Percentiles rank a stretch among this genome's conserved stretches.
Conservation (phyloP, 2,797 vertebrate species). For the Phataginus tricuspis region DNA sequence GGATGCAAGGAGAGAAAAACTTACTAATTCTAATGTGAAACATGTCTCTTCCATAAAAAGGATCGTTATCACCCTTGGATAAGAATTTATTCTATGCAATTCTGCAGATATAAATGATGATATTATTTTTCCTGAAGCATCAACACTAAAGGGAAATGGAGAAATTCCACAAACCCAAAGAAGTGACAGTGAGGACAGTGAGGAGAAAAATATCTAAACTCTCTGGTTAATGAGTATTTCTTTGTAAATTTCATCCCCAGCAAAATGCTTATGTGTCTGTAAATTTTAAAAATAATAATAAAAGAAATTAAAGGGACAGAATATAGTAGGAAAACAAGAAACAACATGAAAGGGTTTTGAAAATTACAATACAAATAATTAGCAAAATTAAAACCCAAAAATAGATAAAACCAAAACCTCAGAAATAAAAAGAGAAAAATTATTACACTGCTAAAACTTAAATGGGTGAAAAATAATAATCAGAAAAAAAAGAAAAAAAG, state of each 20-base stretch:
- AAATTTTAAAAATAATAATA: background rate
- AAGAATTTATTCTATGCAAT: background rate
- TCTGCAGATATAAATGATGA: background rate
- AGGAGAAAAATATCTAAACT: background rate
- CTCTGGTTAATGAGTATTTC: background rate
- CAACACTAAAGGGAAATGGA: background rate
- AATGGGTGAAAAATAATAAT: background rate
- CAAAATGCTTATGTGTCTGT: background rate
- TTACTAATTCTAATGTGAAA: slow-evolving; percentile 32
- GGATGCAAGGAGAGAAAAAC: background rate
- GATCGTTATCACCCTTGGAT: background rate
- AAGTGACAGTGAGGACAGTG: background rate
- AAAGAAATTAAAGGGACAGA: slow-evolving; percentile 29
- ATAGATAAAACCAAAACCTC: background rate
- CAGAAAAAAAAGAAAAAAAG: background rate
- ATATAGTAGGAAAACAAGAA: background rate
- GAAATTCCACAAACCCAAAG: background rate
- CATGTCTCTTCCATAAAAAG: background rate
- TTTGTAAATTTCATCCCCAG: background rate
- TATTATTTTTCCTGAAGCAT: background rate
- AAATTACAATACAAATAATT: slow-evolving; percentile 16
- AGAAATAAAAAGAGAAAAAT: background rate
- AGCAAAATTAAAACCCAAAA: background rate
- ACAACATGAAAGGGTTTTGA: background rate
- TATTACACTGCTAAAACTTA: background rate